Base-by-base conservation (phyloP, 2,888 invertebrate species). In the Papilio elwesi region DNA sequence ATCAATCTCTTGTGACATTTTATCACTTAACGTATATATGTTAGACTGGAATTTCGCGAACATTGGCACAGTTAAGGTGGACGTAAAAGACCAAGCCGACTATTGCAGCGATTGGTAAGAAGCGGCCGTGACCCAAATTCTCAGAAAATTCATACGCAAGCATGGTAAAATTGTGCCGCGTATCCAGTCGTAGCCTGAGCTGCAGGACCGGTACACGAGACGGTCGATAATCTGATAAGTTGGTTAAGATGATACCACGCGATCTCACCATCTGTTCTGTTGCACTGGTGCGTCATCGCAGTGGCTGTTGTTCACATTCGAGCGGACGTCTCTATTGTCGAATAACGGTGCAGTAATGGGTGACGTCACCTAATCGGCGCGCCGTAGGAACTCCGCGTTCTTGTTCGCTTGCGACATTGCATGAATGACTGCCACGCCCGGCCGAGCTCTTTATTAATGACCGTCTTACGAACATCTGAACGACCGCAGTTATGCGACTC, bases 51-150 rank as follows among this genome's bases (percentile, higher is more conserved):
- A 63, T 47, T 47, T 47, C 2, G 6, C 47, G 26, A 26, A 1
- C 26, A 26, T 26, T 26, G n/a, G 43, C 36, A 79, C 77, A 80
- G 77, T 77, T 78, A 78, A 85, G 83, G 82, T 83, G 79, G 82
- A 83, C 83, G 84, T 81, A 79, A 85, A 86, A 86, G 84, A 26
- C 26, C 1, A 4, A 80, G 79, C 83, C 83, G 83, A 86, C 85
- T 89, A 90, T 86, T 89, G 89, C 89, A 90, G 90, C 90, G 87
- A 84, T 85, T 83, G 89, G 90, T 90, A 90, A 91, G 84, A 88
- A 88, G 88, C 87, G 86, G 87, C 86, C 90, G 80, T 90, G 90
- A 90, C 90, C 90, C 85, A 88, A 89, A 91, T 91, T 87, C 88
- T 87, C 88, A 80, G 87, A 84, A 86, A 87, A 90, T 59, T 67